These are phyloP conservation scores for Stictonetta naevosa DNA, from an alignment of 2,113 vertebrate genomes.

Conservation along the genomic window DNA sequence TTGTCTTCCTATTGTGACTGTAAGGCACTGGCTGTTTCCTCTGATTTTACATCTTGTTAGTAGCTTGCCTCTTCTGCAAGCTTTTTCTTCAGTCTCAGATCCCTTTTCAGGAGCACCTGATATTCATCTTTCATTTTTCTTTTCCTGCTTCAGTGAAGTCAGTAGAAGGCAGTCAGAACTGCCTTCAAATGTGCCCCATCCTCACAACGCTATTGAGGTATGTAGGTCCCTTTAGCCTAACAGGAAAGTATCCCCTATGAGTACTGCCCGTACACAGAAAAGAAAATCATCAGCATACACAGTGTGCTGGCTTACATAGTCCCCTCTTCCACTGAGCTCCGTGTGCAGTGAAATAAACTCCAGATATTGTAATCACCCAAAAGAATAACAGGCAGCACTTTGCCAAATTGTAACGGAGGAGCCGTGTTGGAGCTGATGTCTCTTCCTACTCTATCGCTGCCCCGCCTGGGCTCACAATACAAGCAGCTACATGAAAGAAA, in stretches of 20 bases:
- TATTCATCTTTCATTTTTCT: background rate
- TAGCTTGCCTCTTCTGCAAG: background rate
- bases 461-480: background rate
- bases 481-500: background rate
- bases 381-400: background rate
- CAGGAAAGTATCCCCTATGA: background rate
- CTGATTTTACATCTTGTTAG: background rate
- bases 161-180: background rate
- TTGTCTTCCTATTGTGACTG: background rate
- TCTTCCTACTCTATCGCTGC: background rate
- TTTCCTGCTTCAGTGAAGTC: background rate
- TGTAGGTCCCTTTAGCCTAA: background rate
- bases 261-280: background rate
- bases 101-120: background rate
- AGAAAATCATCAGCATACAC: background rate
- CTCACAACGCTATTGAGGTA: background rate
- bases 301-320: background rate
- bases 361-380: background rate
- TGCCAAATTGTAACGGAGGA: background rate
- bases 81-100: background rate
- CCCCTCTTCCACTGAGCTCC: background rate
- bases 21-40: background rate
- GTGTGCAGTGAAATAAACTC: background rate
- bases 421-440: background rate
- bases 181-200: background rate